These are phyloP conservation scores for Argya squamiceps DNA, from an alignment of 2,797 vertebrate species.

Conservation along the genomic window DNA sequence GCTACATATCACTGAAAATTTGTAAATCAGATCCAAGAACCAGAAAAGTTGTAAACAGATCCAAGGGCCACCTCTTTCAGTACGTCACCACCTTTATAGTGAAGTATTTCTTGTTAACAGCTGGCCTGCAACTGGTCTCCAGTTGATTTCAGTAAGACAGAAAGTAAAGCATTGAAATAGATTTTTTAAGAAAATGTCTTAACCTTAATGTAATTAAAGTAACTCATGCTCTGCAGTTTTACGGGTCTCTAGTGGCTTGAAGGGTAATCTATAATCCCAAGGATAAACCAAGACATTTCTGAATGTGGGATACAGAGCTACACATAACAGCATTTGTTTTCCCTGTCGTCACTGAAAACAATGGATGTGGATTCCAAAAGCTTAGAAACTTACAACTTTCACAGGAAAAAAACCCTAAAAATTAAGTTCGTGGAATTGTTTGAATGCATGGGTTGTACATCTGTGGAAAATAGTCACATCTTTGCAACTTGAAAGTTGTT, in stretches of 20 bases:
- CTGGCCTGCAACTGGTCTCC: background rate
- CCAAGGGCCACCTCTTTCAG: background rate
- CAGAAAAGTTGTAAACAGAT: constrained; percentile 15
- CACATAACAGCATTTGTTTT: background rate
- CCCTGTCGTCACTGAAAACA: background rate
- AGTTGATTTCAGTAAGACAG: background rate
- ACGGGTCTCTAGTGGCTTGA: background rate
- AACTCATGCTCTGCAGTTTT: background rate
- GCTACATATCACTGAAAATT: background rate
- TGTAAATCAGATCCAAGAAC: background rate
- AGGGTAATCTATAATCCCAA: background rate
- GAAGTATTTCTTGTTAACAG: background rate
- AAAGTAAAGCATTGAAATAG: background rate
- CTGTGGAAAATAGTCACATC: background rate
- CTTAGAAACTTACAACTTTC: background rate
- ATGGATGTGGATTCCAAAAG: background rate
- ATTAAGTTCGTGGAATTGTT: background rate
- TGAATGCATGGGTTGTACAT: background rate
- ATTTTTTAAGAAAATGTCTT: background rate
- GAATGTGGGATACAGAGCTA: background rate
- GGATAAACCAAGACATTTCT: background rate
- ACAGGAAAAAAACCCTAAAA: background rate
- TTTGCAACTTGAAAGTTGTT: background rate
- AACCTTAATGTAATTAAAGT: background rate
- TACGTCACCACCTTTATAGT: background rate